A percentile compares a stretch with the other conserved stretches of the same genome.
Conservation (phyloP, 2,888 invertebrate genomes). For the Eudemis profundana region DNA sequence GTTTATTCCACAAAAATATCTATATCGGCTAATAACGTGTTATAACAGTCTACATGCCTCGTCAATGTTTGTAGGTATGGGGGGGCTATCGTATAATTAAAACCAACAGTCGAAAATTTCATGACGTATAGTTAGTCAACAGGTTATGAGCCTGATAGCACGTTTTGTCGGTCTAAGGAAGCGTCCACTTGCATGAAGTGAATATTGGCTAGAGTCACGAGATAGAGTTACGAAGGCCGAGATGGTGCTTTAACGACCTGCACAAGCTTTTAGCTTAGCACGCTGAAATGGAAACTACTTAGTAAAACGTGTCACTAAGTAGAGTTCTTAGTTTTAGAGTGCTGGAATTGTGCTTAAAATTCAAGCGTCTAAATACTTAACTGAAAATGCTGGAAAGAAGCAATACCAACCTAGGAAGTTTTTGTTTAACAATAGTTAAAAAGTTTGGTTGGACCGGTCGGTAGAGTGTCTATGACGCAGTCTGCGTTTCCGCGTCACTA, state of each 20-base stretch:
- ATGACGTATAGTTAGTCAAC: too few relatives aligned
- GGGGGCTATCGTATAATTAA: too few relatives aligned
- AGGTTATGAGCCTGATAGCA: too few relatives aligned
- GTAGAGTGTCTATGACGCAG: too few relatives aligned
- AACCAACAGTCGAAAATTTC: too few relatives aligned
- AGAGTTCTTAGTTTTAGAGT: conserved; percentile 20
- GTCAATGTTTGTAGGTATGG: too few relatives aligned
- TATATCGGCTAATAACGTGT: too few relatives aligned
- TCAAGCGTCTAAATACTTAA: conserved; percentile 2
- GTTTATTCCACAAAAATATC: too few relatives aligned
- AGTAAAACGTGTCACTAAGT: conserved; percentile 39
- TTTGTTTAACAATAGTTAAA: not conserved
- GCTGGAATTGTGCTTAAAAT: conserved; percentile 19
- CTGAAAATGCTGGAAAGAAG: not conserved
- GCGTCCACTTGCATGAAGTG: not conserved
- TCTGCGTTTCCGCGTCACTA: too few relatives aligned
- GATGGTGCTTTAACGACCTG: conserved; percentile 33
- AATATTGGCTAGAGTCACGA: conserved; percentile 24
- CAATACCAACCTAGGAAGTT: not conserved
- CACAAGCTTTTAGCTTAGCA: conserved; percentile 33
- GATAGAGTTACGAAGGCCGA: conserved; percentile 23
- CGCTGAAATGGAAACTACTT: conserved; percentile 38
- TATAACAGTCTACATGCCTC: too few relatives aligned
- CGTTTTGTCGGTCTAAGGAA: not conserved
- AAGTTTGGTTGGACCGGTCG: too few relatives aligned